Evolutionary conservation across 2,797 vertebrate species (phyloP).

Genomic region (Paguma larvata): DNA sequence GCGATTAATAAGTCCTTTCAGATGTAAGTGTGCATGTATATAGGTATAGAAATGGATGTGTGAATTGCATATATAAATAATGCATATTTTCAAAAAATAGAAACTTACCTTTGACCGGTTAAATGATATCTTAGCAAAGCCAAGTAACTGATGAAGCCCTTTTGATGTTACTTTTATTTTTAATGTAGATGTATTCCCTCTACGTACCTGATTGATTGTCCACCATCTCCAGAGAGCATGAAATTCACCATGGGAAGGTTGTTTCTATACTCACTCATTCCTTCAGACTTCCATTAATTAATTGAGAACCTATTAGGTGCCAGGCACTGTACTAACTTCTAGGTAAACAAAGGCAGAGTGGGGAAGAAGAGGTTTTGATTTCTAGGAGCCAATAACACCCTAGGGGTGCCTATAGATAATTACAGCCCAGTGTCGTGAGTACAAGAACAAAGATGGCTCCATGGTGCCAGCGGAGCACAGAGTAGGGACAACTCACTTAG

Average conservation of each 20-base stretch:
- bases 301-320: constrained; percentile 37
- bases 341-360: constrained; percentile 3
- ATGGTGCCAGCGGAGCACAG: not conserved
- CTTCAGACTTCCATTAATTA: constrained; percentile 42
- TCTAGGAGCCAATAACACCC: not conserved
- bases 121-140: constrained; percentile 35
- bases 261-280: constrained; percentile 16
- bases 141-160: constrained; percentile 8
- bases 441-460: not conserved
- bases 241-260: constrained; percentile 31
- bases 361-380: not conserved
- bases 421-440: not conserved
- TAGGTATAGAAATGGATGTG: not conserved
- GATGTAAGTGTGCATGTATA: not conserved
- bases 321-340: not conserved
- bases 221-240: constrained; percentile 1
- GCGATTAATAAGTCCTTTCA: constrained; percentile 54
- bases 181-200: constrained; percentile 25
- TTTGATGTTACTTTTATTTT: constrained; percentile 54
- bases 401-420: not conserved
- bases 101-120: constrained; percentile 7
- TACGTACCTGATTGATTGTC: constrained; percentile 11
- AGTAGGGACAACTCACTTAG: not conserved
- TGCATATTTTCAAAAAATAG: constrained; percentile 6
- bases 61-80: constrained; percentile 16